A percentile compares a stretch with the other conserved stretches of the same genome.
phyloP scores from a whole-genome alignment of 2,888 invertebrate species.

The Platycnemis pennipes region DNA sequence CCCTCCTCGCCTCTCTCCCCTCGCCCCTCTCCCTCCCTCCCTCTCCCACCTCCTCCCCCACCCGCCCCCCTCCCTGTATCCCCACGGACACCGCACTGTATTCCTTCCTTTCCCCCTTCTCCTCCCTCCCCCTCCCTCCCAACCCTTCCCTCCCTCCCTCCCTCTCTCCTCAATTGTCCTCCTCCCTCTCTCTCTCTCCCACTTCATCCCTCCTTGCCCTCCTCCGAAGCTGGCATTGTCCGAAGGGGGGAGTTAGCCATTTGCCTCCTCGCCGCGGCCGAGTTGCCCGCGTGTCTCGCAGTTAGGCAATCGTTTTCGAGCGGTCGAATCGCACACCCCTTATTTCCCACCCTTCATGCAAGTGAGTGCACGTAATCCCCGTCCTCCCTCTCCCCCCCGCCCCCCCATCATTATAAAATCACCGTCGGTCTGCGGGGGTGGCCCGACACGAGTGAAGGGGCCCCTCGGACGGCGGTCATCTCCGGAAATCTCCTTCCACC shows the following conservation, averaged over 20 bases:
- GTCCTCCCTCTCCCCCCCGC: no score
- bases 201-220: background rate
- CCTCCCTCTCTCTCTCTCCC: background rate
- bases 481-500: no score
- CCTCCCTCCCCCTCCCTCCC: background rate
- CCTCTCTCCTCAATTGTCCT: background rate
- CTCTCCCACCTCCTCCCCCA: background rate
- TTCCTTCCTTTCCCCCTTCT: background rate
- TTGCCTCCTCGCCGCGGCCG: background rate
- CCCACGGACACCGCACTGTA: background rate
- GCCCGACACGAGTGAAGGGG: no score
- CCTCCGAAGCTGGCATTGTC: background rate
- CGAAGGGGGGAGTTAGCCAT: background rate
- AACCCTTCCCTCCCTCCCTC: background rate
- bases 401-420: no score
- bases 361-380: background rate
- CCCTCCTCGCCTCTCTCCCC: conserved; percentile 58
- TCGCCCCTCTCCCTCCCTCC: conserved; percentile 29
- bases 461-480: no score
- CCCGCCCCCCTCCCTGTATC: background rate
- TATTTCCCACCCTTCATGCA: background rate
- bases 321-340: background rate
- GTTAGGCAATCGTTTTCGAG: conserved; percentile 5
- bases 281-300: background rate
- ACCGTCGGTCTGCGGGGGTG: no score